A percentile compares a stretch with the other conserved stretches of the same genome.
These are phyloP conservation scores for Dioctria rufipes DNA, from an alignment of 2,888 invertebrate genomes.

Conservation along the genomic window DNA sequence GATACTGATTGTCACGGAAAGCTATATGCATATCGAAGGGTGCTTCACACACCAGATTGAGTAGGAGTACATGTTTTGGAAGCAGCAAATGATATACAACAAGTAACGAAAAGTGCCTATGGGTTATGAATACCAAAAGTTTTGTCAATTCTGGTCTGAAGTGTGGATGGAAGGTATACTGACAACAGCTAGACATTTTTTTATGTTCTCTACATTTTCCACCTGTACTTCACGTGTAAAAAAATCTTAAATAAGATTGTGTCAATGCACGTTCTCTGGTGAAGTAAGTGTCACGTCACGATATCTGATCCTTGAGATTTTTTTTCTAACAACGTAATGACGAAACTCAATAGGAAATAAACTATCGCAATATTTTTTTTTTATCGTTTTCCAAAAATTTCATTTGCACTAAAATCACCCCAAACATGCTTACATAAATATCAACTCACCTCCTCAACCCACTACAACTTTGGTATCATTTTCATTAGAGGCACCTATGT, in stretches of 20 bases:
- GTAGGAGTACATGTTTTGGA: background rate
- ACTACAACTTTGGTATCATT: background rate
- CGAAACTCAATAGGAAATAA: background rate
- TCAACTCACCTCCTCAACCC: background rate
- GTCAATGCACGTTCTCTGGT: constrained; percentile 25
- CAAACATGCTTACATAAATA: background rate
- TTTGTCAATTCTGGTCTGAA: constrained; percentile 37
- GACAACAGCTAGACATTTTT: constrained; percentile 7
- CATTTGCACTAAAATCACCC: constrained; percentile 43
- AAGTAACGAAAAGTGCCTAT: constrained; percentile 36
- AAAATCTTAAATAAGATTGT: background rate
- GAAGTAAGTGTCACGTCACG: background rate
- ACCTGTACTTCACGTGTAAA: background rate
- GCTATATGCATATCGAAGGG: background rate
- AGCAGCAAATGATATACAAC: constrained; percentile 40
- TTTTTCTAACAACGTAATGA: constrained; percentile 10
- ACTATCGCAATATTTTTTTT: background rate
- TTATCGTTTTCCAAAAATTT: background rate
- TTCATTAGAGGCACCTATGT: background rate
- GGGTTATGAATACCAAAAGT: constrained; percentile 50
- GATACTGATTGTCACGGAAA: constrained; percentile 45
- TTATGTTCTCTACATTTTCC: background rate
- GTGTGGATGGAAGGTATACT: background rate
- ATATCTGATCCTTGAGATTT: background rate
- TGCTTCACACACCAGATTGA: background rate